Percentiles rank a stretch among this genome's conserved stretches.
phyloP scores from a whole-genome alignment of 2,888 invertebrate species.

The Polydrusus tereticollis region DNA sequence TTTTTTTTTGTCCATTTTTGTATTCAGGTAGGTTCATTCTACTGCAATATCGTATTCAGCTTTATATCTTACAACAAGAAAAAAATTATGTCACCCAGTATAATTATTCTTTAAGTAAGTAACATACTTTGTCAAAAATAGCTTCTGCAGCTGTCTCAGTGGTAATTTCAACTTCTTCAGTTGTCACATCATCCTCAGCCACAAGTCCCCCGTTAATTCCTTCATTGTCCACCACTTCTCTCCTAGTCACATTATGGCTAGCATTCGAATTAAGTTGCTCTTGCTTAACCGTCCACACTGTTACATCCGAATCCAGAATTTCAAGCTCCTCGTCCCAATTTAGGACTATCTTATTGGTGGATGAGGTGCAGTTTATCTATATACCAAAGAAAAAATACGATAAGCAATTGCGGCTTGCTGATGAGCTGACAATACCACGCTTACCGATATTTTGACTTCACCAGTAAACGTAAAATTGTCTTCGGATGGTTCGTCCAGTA shows the following conservation, averaged over 20 bases:
- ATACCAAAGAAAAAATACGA: conserved; percentile 5
- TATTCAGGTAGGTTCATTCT: too few species aligned
- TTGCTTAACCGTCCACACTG: conserved; percentile 53
- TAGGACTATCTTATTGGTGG: conserved; percentile 61
- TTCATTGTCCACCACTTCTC: conserved; percentile 28
- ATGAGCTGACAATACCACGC: background rate
- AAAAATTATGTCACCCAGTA: too few species aligned
- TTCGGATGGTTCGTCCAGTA: conserved; percentile 58
- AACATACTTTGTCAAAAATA: conserved; percentile 31
- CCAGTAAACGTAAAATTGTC: conserved; percentile 63
- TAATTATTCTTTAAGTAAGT: background rate
- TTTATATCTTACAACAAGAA: too few species aligned
- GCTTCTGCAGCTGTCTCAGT: conserved; percentile 33
- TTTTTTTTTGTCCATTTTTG: too few species aligned
- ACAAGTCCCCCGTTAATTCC: conserved; percentile 1
- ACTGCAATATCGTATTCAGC: too few species aligned
- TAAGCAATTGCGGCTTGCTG: too few species aligned
- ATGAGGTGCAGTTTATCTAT: conserved; percentile 57
- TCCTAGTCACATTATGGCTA: conserved; percentile 44
- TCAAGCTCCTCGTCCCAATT: conserved; percentile 61
- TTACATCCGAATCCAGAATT: conserved; percentile 57
- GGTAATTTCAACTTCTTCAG: conserved; percentile 8
- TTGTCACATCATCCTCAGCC: conserved; percentile 21
- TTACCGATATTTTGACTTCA: conserved; percentile 52
- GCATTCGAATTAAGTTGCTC: conserved; percentile 1